Evolutionary conservation across 2,113 vertebrate genomes (phyloP), one percentile per base, ranked within the genome.

Genomic region (Trinectes maculatus): DNA sequence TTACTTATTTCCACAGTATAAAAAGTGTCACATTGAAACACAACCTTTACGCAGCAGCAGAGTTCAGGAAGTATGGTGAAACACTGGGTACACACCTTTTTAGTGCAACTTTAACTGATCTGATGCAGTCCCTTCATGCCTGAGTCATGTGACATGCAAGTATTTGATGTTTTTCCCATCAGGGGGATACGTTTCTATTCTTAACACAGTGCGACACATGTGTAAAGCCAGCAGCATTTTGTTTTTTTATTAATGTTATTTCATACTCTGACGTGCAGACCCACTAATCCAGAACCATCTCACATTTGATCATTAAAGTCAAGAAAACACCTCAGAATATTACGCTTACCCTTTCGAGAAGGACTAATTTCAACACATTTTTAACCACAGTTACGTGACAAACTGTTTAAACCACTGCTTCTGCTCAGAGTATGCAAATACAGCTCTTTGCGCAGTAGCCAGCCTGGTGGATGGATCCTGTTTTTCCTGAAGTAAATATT

Each of bases 401-500:
- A n/a, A n/a, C n/a, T n/a, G 34, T 24, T 25, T 8, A 24, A 39
- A 37, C 21, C 19, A n/a, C 4, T 40, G 54, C 16, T 18, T 5
- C 2, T 16, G 19, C 15, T 34, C 16, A 26, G 33, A 22, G 3
- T 3, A 58, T 22, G 5, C 15, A 44, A 28, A 19, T 10, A 3
- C 8, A 44, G 6, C 29, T 31, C 2, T 58, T 33, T 43, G 10
- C 3, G 26, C 18, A 21, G 5, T 18, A 3, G 26, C 8, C 48
- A 40, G 31, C 56, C 16, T 39, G 33, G 2, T 46, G 2, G 0
- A 37, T 57, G 34, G 19, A 62, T 62, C 43, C 8, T 43, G 2
- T 68, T 47, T 54, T 24, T n/a, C 12, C 12, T 34, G 2, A 40
- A 8, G 21, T 40, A 42, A 62, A 55, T 40, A 43, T 42, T 13